Evolutionary conservation across 1,140 invertebrate genomes (phyloP), one percentile per base, ranked within the genome.

Genomic region (Cherax quadricarinatus): DNA sequence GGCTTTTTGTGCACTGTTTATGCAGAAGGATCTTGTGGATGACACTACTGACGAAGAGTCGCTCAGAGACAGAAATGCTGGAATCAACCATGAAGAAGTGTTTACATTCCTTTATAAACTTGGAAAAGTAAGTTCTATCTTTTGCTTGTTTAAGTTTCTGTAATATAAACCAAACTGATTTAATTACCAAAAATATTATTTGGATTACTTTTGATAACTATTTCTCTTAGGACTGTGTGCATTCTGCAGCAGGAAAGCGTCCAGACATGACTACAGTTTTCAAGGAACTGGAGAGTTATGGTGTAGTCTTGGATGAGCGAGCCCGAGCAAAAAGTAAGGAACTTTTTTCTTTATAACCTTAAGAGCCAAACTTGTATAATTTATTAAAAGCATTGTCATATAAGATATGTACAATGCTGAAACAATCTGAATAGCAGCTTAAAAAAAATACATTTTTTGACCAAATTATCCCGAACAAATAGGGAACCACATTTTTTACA

Each of bases 241-340:
- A 66, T 9, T 14, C 9, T 10, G 14, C 53, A 14, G 53, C 53
- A 16, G 95, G 96, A 94, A 95, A 97, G 92, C 94, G 97, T 81
- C 97, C 97, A 3, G 96, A 97, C 94, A 97, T 97, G 97, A 95
- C 96, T 51, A 87, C 95, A 57, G 96, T 97, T 0, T 95, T 96
- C 89, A 94, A 95, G 85, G 95, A 95, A 80, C 94, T 96, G 6
- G 95, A 95, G 66, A 93, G 85, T 51, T 87, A 88, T 66, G 86
- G 70, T 18, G 18, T 84, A 30, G 79, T 90, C 21, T n/a, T 90
- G 88, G 88, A 86, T 30, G 80, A 90, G 70, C 57, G 57, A 16
- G 83, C 82, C n/a, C 78, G 66, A 14, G 90, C 66, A 7, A 79
- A 66, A 78, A 86, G 83, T 87, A 62, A 87, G 83, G 62, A 78